Base-by-base conservation (phyloP, 2,113 vertebrate genomes). In the Gymnogyps californianus region DNA sequence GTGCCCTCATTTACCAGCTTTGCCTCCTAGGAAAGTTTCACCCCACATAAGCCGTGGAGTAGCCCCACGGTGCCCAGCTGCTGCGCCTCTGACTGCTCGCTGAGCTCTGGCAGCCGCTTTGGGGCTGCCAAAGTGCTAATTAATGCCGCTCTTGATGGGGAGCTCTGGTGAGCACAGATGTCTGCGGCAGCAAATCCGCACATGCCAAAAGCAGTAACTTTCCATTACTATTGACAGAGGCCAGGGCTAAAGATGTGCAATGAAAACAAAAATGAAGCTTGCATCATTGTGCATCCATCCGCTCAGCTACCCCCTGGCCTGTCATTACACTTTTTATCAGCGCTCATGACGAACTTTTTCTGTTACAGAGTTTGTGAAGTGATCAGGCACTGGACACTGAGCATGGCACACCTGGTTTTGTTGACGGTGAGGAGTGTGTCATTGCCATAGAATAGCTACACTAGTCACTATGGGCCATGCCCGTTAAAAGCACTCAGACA, bases 21-120 rank as follows among this genome's bases (percentile, higher is more conserved):
- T 80, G 54, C 64, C 24, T 89, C 36, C 18, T 62, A 16, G 66
- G 7, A 18, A 81, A 31, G 44, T 57, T 67, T 58, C 0, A 0
- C n/a, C 61, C 25, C 54, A 9, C 7, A 2, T 29, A 57, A 72
- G 75, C 21, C 1, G 0, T 5, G 47, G 25, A 47, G 26, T 3
- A 44, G 46, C 84, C 55, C 11, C 40, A 9, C 0, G 1, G 59
- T 69, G 64, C 47, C 38, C 55, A 54, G 81, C 74, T 81, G 77
- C 55, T 49, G 47, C 2, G 0, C 54, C 49, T 38, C 71, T 36
- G 76, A 34, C 58, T 72, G 82, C 52, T 74, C 0, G 0, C 20
- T 84, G 55, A 4, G 5, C 40, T 13, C 77, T 17, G 5, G 69
- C 0, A 0, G 83, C 67, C 32, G 69, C 70, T 29, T 36, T 21